phyloP scores from a whole-genome alignment of 2,113 vertebrate species.

The Pygoscelis antarcticus region DNA sequence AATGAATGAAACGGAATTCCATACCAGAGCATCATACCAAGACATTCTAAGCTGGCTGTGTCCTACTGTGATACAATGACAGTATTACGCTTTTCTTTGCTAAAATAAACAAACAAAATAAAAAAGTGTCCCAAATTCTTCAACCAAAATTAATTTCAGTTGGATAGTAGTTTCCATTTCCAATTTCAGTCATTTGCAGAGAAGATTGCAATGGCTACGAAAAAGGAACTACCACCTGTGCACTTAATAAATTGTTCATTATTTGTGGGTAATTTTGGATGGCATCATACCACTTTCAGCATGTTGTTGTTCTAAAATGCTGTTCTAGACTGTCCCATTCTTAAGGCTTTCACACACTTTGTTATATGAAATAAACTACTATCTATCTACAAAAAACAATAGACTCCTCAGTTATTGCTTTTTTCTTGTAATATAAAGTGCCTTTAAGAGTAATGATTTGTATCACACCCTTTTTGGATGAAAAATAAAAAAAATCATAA shows the following conservation, averaged over 20 bases:
- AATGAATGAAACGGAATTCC: not conserved
- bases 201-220: not conserved
- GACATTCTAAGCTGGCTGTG: not conserved
- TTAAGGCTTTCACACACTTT: not conserved
- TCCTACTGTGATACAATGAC: not conserved
- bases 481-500: not conserved
- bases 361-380: not conserved
- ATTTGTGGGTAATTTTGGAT: not conserved
- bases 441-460: not conserved
- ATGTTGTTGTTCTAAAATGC: not conserved
- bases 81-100: not conserved
- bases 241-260: not conserved
- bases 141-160: not conserved
- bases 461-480: not conserved
- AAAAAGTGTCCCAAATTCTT: not conserved
- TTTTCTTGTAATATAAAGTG: not conserved
- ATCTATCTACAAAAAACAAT: not conserved
- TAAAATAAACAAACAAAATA: not conserved
- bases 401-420: not conserved
- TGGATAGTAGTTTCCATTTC: not conserved
- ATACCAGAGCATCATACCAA: not conserved
- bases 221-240: not conserved
- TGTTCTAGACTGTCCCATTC: not conserved
- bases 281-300: not conserved
- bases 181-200: not conserved